Percentiles rank a stretch among this genome's conserved stretches.
Evolutionary conservation across 2,888 invertebrate genomes (phyloP).

Genomic region (Caenorhabditis sp.): DNA sequence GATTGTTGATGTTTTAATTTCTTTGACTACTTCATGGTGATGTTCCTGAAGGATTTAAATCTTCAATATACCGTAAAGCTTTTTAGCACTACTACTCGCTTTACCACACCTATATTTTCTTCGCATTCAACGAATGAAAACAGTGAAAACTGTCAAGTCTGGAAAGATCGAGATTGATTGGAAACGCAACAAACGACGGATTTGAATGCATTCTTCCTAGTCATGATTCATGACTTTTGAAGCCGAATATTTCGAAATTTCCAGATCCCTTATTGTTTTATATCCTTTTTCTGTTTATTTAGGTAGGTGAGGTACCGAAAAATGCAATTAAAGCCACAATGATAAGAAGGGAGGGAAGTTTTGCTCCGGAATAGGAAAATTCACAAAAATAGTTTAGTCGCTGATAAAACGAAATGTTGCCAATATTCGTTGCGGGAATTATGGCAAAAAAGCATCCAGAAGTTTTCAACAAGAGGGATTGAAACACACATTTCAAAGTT

Average conservation of each 20-base stretch:
- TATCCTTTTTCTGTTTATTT: neutral
- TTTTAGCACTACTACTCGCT: no score
- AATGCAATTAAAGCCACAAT: slow-evolving; percentile 49
- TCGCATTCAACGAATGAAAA: no score
- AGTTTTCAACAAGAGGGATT: neutral
- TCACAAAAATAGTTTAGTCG: slow-evolving; percentile 45
- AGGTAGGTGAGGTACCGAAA: slow-evolving; percentile 13
- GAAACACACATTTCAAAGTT: neutral
- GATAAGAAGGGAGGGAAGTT: slow-evolving; percentile 14
- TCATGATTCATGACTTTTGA: slow-evolving; percentile 14
- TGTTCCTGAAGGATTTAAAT: no score
- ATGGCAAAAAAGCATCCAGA: neutral
- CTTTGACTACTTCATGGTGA: no score
- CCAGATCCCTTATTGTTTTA: neutral
- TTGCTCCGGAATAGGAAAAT: slow-evolving; percentile 46
- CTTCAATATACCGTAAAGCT: no score
- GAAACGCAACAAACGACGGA: no score
- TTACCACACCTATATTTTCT: no score
- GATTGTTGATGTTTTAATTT: no score
- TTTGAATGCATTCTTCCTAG: no score
- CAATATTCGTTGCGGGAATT: slow-evolving; percentile 7
- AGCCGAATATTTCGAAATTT: neutral
- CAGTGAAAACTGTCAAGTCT: no score
- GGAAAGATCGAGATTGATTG: no score
- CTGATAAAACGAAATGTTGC: slow-evolving; percentile 51